A percentile compares a stretch with the other conserved stretches of the same genome.
phyloP scores from a whole-genome alignment of 2,797 vertebrate species.

The Rhodeus uyekii region DNA sequence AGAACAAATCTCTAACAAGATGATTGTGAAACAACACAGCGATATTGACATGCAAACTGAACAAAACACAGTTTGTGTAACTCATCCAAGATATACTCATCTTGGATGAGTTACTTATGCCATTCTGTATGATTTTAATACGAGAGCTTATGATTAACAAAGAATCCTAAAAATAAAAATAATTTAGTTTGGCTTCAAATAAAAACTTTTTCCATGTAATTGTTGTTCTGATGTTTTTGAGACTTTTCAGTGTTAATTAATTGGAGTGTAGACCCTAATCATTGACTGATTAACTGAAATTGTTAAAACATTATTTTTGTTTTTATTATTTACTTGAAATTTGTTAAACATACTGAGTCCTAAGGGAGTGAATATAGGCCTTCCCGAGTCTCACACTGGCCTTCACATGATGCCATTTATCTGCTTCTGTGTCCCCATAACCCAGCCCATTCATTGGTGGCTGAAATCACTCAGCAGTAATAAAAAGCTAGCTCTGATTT shows the following conservation, averaged over 20 bases:
- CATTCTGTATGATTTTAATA: background rate
- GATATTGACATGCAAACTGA: background rate
- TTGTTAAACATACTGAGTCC: background rate
- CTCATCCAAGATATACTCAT: too few species aligned
- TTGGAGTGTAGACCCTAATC: background rate
- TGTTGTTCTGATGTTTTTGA: background rate
- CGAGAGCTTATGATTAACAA: background rate
- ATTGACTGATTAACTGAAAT: background rate
- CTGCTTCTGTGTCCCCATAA: slow-evolving; percentile 54
- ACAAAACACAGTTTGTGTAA: background rate
- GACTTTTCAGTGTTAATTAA: background rate
- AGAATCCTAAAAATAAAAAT: background rate
- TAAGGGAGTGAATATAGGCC: background rate
- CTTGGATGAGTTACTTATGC: background rate
- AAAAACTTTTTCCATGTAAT: slow-evolving; percentile 14
- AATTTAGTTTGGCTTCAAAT: background rate
- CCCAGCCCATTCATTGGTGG: slow-evolving; percentile 52
- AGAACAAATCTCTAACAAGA: background rate
- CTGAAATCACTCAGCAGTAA: slow-evolving; percentile 60
- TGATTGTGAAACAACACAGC: background rate
- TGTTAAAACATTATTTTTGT: background rate
- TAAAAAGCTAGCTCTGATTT: slow-evolving; percentile 67
- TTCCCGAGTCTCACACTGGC: slow-evolving; percentile 3
- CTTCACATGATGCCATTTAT: background rate
- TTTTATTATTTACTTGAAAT: background rate